Base-by-base conservation (phyloP, 2,888 invertebrate genomes). In the Noctua comes region DNA sequence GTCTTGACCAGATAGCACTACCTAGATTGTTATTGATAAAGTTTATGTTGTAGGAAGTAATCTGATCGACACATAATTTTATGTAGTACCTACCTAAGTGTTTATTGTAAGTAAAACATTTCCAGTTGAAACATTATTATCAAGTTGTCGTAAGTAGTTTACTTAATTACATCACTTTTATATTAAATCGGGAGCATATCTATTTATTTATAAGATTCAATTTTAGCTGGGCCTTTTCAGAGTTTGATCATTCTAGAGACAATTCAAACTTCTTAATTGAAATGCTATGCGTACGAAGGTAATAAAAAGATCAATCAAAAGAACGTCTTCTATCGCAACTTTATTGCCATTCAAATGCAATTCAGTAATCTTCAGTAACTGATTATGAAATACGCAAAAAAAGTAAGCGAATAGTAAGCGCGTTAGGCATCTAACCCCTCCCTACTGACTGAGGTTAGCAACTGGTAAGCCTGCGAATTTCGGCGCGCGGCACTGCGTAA, bases 381-480 rank as follows among this genome's bases (percentile, higher is more conserved):
- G 76, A 76, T 87, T 82, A 79, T 79, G 86, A 83, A 88, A 79
- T 78, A 78, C 40, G 51, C 27, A 83, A 84, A 85, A 36, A 84
- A 82, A 83, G 24, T 79, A 66, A 74, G 73, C 78, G 79, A 86
- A 78, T 79, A 85, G 83, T 83, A 75, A 80, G 76, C 79, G 73
- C 65, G 68, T 82, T 84, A 84, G 78, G 77, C 77, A 81, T 78
- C 80, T 86, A 84, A 91, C 93, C 93, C 95, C 93, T 93, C 95
- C 91, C 93, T 93, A 93, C 88, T 79, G 86, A 82, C 78, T 91
- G 95, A 95, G 95, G 95, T 94, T 96, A 95, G 95, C 95, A 95
- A 95, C 95, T 94, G 92, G 92, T 92, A 90, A 93, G 93, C 93
- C 93, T 94, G 96, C 96, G 94, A 96, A 96, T 96, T 96, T 96